Evolutionary conservation across 2,888 invertebrate species (phyloP).

Genomic region (Chydorus sphaericus): DNA sequence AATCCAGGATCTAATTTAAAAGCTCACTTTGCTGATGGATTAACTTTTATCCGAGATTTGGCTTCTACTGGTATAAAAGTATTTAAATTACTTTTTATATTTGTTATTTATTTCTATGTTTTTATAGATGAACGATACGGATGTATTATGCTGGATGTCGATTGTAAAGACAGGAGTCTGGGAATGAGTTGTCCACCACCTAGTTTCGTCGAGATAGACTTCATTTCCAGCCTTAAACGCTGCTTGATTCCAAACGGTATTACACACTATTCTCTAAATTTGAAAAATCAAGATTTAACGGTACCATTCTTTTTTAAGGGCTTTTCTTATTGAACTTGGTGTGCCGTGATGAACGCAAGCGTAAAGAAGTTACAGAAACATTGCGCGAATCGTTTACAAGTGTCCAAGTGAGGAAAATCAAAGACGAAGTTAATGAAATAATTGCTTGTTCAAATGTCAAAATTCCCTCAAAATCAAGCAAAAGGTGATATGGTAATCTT

Average conservation of each 20-base stretch:
- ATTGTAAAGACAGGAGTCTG: slow-evolving; percentile 67
- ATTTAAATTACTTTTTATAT: not conserved
- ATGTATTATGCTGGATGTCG: slow-evolving; percentile 78
- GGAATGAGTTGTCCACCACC: slow-evolving; percentile 89
- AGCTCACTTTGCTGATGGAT: slow-evolving; percentile 62
- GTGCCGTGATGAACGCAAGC: slow-evolving; percentile 55
- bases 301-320: slow-evolving; percentile 36
- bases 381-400: slow-evolving; percentile 50
- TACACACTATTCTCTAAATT: slow-evolving; percentile 16
- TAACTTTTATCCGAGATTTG: slow-evolving; percentile 50
- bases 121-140: slow-evolving; percentile 47
- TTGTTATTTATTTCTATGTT: not conserved
- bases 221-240: slow-evolving; percentile 44
- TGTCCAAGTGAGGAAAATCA: slow-evolving; percentile 52
- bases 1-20: slow-evolving; percentile 46
- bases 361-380: slow-evolving; percentile 41
- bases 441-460: too few species aligned
- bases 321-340: slow-evolving; percentile 75
- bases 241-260: slow-evolving; percentile 43
- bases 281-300: too few species aligned
- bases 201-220: slow-evolving; percentile 52
- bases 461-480: too few species aligned
- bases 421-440: slow-evolving; percentile 75
- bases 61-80: slow-evolving; percentile 35
- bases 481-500: too few species aligned